Evolutionary conservation across 2,113 vertebrate species (phyloP).

Genomic region (Chinchilla lanigera): DNA sequence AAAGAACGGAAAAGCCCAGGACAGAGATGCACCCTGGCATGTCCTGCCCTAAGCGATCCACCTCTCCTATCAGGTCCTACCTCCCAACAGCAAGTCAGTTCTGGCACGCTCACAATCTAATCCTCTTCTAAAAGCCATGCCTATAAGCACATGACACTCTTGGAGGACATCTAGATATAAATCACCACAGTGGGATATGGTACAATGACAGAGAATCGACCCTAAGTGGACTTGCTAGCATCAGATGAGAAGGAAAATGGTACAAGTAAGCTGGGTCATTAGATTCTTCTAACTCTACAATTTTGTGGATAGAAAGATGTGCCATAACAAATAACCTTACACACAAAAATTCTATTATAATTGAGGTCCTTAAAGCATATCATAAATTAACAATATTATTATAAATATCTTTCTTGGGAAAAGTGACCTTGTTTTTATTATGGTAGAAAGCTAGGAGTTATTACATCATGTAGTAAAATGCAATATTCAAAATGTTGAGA

Average conservation of each 20-base stretch:
- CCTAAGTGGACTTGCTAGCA: neutral
- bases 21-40: neutral
- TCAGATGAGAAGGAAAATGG: conserved; percentile 24
- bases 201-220: neutral
- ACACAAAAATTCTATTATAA: neutral
- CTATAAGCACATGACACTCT: neutral
- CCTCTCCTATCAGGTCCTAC: neutral
- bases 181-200: neutral
- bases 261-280: neutral
- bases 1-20: neutral
- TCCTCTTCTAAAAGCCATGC: neutral
- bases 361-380: neutral
- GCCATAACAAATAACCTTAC: neutral
- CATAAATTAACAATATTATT: neutral
- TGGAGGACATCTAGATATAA: neutral
- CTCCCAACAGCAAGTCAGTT: neutral
- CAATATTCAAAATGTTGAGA: conserved; percentile 23
- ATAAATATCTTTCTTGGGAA: neutral
- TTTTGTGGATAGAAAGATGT: conserved; percentile 10
- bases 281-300: neutral
- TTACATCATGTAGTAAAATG: neutral
- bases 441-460: neutral
- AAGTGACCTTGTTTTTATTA: conserved; percentile 9
- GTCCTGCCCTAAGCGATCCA: neutral
- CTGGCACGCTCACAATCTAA: neutral